Percentiles rank a stretch among this genome's conserved stretches.
These are phyloP conservation scores for Petrolisthes manimaculis DNA, from an alignment of 2,888 invertebrate genomes.

Conservation along the genomic window DNA sequence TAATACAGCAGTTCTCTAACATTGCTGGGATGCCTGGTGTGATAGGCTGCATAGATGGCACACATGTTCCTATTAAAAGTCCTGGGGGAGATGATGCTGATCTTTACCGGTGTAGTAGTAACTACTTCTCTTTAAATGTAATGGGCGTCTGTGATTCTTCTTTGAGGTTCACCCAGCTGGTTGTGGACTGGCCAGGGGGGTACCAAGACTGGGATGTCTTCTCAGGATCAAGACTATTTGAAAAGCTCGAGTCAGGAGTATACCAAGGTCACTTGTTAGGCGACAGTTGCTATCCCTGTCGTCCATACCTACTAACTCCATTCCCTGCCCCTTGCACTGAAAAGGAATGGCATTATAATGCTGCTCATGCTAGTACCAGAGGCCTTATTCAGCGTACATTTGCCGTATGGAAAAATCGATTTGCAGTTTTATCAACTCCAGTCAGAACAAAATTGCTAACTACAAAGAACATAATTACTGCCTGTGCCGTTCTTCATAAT, in stretches of 20 bases:
- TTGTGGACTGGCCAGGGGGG: neutral
- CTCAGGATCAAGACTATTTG: neutral
- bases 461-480: neutral
- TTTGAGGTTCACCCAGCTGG: neutral
- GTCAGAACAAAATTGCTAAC: neutral
- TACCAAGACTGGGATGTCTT: neutral
- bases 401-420: neutral
- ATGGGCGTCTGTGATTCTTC: neutral
- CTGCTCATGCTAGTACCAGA: neutral
- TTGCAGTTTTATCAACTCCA: neutral
- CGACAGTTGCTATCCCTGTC: neutral
- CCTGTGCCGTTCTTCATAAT: neutral
- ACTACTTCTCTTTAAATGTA: neutral
- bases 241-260: neutral
- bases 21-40: neutral
- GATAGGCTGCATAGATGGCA: neutral
- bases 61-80: neutral
- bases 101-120: neutral
- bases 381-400: neutral
- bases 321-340: neutral
- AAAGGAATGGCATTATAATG: neutral
- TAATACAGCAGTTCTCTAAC: neutral
- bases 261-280: neutral
- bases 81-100: neutral
- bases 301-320: neutral